Evolutionary conservation across 2,113 vertebrate species (phyloP), one percentile per base, ranked within the genome.

Genomic region (Petroica traversi): DNA sequence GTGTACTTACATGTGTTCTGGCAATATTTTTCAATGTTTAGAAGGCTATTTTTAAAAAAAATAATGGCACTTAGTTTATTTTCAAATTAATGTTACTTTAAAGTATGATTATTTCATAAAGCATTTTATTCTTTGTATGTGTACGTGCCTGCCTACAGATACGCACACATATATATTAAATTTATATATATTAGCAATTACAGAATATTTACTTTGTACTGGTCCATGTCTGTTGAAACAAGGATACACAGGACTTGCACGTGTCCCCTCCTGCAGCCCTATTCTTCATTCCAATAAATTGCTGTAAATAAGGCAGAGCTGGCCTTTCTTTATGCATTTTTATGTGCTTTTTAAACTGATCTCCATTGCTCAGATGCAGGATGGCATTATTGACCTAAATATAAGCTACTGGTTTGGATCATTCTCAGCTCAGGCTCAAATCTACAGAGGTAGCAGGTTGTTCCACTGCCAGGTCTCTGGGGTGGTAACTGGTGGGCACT

Each of bases 121-220:
- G 8, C 14, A 45, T 69, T 73, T 22, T 59, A 46, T 33, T 51
- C 7, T 38, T 28, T 26, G 8, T 25, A 4, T 54, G 15, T 18
- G 1, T 64, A 3, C 40, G 15, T 80, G 12, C 34, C 25, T 69
- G 15, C 20, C 12, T 54, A 1, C 16, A 5, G 8, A 4, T 28
- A 2, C 6, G 5, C 4, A 7, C 5, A 29, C 4, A 49, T 3
- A 10, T 6, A 36, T 12, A 23, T 24, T n/a, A n/a, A n/a, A n/a
- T n/a, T n/a, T n/a, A 19, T 24, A 9, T 43, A 7, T 43, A 31
- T 79, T 19, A 52, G 62, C 63, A 72, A 43, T 62, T 79, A 45
- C 5, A 41, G 24, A 64, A 8, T 36, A 22, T 36, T 63, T 66
- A 1, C 31, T 78, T 59, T 68, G 15, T 68, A 20, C 26, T 58